Conservation (phyloP, 2,113 vertebrate species). For the Helogale parvula region DNA sequence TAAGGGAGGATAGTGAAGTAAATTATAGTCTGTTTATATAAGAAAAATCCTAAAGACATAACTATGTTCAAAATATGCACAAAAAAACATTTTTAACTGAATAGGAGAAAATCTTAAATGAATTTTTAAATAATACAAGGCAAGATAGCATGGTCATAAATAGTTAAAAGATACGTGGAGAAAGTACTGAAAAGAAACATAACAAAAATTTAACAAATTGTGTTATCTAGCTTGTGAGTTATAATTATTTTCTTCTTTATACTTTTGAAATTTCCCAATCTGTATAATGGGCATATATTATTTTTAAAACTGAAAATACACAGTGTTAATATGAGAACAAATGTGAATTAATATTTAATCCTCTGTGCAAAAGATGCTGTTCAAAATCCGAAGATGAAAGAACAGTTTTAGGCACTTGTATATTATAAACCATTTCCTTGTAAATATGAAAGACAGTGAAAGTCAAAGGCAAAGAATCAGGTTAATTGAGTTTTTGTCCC, state of each 20-base stretch:
- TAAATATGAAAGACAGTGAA: not conserved
- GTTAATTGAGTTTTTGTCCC: slow-evolving; percentile 24
- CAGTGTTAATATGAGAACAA: not conserved
- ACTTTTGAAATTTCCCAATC: not conserved
- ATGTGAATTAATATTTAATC: slow-evolving; percentile 18
- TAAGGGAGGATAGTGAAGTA: not conserved
- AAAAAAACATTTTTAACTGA: slow-evolving; percentile 13
- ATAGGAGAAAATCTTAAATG: not conserved
- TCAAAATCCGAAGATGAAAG: not conserved
- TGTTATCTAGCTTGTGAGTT: not conserved
- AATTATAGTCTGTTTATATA: not conserved
- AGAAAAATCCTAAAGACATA: not conserved
- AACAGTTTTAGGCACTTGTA: not conserved
- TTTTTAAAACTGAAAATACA: not conserved
- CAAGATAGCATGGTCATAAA: not conserved
- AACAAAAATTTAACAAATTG: not conserved
- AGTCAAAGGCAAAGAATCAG: not conserved
- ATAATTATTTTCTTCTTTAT: not conserved
- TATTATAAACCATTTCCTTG: slow-evolving; percentile 38
- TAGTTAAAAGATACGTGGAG: not conserved
- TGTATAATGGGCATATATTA: not conserved
- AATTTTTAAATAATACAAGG: not conserved
- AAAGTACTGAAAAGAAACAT: not conserved
- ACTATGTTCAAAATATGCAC: not conserved
- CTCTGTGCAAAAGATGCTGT: not conserved